A percentile compares a stretch with the other conserved stretches of the same genome.
These are phyloP conservation scores for Oryzias sinensis DNA, from an alignment of 2,797 vertebrate species.

Conservation along the genomic window DNA sequence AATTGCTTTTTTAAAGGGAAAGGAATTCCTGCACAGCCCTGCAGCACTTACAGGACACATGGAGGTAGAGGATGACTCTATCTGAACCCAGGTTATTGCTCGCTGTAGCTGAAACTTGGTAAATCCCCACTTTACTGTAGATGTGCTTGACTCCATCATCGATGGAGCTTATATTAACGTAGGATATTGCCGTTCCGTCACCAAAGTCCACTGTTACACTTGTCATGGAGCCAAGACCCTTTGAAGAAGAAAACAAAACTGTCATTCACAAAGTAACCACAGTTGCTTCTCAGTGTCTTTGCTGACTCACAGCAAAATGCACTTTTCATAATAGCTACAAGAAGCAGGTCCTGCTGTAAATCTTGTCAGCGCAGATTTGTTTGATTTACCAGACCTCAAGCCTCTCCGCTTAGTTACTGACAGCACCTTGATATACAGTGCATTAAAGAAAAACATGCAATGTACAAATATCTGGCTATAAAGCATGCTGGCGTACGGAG, in stretches of 20 bases:
- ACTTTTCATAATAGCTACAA: constrained; percentile 36
- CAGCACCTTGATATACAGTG: constrained; percentile 31
- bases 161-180: constrained; percentile 89
- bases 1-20: not conserved
- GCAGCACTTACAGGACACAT: constrained; percentile 83
- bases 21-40: not conserved
- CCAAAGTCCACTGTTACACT: constrained; percentile 93
- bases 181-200: constrained; percentile 86
- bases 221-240: constrained; percentile 89
- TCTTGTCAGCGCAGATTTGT: constrained; percentile 42
- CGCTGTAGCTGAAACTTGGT: constrained; percentile 84
- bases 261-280: constrained; percentile 29
- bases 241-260: constrained; percentile 34
- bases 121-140: constrained; percentile 90
- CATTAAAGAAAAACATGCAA: constrained; percentile 20
- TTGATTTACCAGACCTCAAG: constrained; percentile 21
- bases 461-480: constrained; percentile 3
- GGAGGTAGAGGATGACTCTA: constrained; percentile 85
- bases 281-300: constrained; percentile 15
- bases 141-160: constrained; percentile 89
- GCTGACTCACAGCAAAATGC: constrained; percentile 24
- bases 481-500: not conserved
- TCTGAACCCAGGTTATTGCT: constrained; percentile 82
- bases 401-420: constrained; percentile 17
- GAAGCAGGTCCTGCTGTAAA: constrained; percentile 43